Conservation (phyloP, 2,888 invertebrate genomes). For the Lottia gigantea region DNA sequence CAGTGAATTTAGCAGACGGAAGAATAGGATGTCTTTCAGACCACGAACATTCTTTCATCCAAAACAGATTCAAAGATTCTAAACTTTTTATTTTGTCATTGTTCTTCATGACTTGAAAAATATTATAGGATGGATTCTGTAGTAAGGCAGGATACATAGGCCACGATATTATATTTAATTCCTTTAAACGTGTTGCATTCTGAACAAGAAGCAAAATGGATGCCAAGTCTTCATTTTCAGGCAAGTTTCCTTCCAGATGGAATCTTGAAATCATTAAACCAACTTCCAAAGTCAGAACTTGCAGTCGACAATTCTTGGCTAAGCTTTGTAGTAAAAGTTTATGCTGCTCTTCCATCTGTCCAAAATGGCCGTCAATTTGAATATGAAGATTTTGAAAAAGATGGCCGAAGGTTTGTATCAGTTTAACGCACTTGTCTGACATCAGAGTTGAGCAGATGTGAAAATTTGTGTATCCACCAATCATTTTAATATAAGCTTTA, state of each 20-base stretch:
- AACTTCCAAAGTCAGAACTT: constrained; percentile 49
- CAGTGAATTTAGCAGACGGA: constrained; percentile 32
- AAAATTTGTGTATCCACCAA: constrained; percentile 26
- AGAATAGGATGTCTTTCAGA: constrained; percentile 48
- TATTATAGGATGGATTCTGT: constrained; percentile 34
- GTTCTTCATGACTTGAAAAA: constrained; percentile 44
- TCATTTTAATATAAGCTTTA: constrained; percentile 38
- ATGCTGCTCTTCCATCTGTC: constrained; percentile 37
- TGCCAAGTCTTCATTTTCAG: constrained; percentile 34
- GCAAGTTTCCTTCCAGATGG: constrained; percentile 33
- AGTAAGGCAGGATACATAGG: constrained; percentile 44
- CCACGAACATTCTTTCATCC: constrained; percentile 45
- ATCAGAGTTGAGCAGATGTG: constrained; percentile 19
- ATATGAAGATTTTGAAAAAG: constrained; percentile 54
- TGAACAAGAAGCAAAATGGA: constrained; percentile 42
- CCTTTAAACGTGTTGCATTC: constrained; percentile 47
- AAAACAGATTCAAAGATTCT: constrained; percentile 49
- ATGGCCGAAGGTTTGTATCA: constrained; percentile 49
- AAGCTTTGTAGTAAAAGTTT: constrained; percentile 39
- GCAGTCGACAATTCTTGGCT: constrained; percentile 46
- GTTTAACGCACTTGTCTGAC: constrained; percentile 19
- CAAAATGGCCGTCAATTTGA: constrained; percentile 39
- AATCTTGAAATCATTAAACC: constrained; percentile 40
- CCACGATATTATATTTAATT: constrained; percentile 50
- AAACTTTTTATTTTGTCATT: constrained; percentile 48